Percentiles rank a stretch among this genome's conserved stretches.
Conservation (phyloP, 2,113 vertebrate genomes). For the Larimichthys crocea region DNA sequence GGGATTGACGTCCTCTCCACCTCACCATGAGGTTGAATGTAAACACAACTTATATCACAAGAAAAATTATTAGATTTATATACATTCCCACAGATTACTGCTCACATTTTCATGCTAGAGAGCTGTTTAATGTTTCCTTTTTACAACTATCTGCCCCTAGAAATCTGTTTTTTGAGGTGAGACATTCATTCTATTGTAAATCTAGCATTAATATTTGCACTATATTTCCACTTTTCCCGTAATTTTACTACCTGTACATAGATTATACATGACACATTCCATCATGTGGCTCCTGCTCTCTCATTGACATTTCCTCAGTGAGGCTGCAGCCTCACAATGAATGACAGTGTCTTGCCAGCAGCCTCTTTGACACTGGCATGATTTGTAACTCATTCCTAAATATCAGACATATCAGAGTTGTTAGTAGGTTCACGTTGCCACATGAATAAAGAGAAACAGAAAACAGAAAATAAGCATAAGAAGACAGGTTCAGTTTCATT, state of each 20-base stretch:
- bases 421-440: neutral
- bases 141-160: too few relatives aligned
- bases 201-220: neutral
- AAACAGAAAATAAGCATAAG: neutral
- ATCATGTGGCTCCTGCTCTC: conserved; percentile 1
- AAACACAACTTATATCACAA: conserved; percentile 33
- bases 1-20: conserved; percentile 17
- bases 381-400: neutral
- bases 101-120: neutral
- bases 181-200: neutral
- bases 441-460: neutral
- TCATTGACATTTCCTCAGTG: neutral
- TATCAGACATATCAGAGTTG: neutral
- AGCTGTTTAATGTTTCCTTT: neutral
- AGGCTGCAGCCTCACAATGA: conserved; percentile 40
- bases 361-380: neutral
- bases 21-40: conserved; percentile 1
- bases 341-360: conserved; percentile 15
- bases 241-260: neutral
- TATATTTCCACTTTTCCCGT: neutral
- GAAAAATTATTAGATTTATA: neutral
- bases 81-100: neutral
- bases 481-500: neutral
- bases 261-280: conserved; percentile 11
- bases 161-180: too few relatives aligned